A percentile compares a stretch with the other conserved stretches of the same genome.
phyloP scores from a whole-genome alignment of 2,888 invertebrate genomes.

The Phortica magna region DNA sequence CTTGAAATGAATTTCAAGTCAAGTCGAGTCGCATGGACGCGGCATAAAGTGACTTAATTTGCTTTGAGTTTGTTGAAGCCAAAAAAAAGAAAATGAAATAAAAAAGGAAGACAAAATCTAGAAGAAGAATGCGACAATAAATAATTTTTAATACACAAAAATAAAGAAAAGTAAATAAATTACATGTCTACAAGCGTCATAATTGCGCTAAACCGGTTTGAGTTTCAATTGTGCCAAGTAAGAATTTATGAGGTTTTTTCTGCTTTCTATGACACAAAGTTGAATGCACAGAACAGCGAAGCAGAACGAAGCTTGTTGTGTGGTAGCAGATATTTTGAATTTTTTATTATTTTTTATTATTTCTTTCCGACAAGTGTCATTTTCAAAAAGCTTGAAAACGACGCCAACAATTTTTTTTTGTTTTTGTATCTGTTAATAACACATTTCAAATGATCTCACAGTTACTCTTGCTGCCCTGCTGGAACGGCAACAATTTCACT shows the following conservation, averaged over 20 bases:
- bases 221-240: conserved; percentile 16
- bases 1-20: conserved; percentile 45
- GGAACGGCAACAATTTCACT: too few relatives aligned
- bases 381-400: too few relatives aligned
- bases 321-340: too few relatives aligned
- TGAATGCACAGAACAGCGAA: background rate
- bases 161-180: background rate
- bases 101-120: background rate
- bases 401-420: too few relatives aligned
- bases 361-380: too few relatives aligned
- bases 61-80: background rate
- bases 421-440: too few relatives aligned
- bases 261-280: background rate
- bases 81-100: background rate
- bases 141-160: background rate
- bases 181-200: conserved; percentile 1
- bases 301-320: background rate
- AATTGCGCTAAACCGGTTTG: conserved; percentile 21
- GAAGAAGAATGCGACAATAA: conserved; percentile 10
- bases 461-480: too few relatives aligned
- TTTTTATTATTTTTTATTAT: background rate
- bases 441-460: too few relatives aligned
- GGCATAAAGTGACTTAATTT: background rate
- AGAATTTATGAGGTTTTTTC: background rate
- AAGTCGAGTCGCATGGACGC: background rate